Conservation (phyloP, 1,140 invertebrate species). For the Neodiprion virginianus region DNA sequence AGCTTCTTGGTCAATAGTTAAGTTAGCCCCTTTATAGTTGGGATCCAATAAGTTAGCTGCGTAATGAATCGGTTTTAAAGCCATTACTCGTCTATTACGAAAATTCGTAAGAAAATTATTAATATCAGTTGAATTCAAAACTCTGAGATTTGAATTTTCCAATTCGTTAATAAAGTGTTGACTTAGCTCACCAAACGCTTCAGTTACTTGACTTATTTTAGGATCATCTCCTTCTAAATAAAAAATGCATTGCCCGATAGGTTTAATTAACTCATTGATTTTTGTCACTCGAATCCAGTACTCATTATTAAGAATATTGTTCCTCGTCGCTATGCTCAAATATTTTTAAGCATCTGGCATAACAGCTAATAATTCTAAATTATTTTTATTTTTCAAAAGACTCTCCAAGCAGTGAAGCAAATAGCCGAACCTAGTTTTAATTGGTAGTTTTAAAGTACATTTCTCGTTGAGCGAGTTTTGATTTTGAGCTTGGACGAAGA, state of each 20-base stretch:
- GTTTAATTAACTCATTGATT: conserved; percentile 26
- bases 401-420: conserved; percentile 34
- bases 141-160: conserved; percentile 19
- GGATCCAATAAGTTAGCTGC: conserved; percentile 29
- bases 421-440: conserved; percentile 30
- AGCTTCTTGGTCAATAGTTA: conserved; percentile 23
- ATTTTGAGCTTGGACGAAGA: conserved; percentile 25
- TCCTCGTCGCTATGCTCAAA: conserved; percentile 24
- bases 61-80: conserved; percentile 20
- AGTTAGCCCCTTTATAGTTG: conserved; percentile 27
- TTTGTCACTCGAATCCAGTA: conserved; percentile 26
- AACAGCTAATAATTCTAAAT: conserved; percentile 36
- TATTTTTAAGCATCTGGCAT: neutral
- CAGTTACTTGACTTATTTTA: conserved; percentile 31
- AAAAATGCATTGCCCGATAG: conserved; percentile 28
- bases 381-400: conserved; percentile 34
- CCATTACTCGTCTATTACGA: conserved; percentile 22
- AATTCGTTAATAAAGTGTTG: conserved; percentile 9
- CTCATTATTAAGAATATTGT: conserved; percentile 27
- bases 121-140: too few species aligned
- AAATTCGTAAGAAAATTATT: conserved; percentile 10
- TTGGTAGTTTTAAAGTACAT: conserved; percentile 30
- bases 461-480: neutral
- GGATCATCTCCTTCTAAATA: conserved; percentile 27
- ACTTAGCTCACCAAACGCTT: conserved; percentile 26